Conservation (phyloP, 2,888 invertebrate species). For the Dolichomitus sp. region DNA sequence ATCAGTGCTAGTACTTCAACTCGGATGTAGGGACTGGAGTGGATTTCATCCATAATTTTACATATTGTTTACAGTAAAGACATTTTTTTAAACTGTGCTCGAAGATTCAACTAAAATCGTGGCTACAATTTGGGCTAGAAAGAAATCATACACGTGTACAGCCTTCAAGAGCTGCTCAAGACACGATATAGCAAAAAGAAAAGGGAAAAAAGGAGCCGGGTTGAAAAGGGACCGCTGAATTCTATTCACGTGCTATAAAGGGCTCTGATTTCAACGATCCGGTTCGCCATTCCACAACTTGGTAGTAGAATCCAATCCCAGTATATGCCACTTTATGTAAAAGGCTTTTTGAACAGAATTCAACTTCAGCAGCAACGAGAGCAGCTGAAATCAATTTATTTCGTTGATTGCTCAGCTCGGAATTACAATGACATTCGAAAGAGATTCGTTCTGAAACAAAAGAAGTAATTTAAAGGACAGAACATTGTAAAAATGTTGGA, state of each 20-base stretch:
- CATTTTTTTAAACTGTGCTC: neutral
- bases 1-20: neutral
- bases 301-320: neutral
- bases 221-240: constrained; percentile 49
- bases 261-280: constrained; percentile 53
- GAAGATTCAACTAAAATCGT: neutral
- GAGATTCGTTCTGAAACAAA: constrained; percentile 30
- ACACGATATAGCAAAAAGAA: neutral
- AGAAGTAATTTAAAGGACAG: neutral
- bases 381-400: neutral
- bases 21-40: neutral
- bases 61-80: neutral
- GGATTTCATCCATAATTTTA: neutral
- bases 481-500: constrained; percentile 72
- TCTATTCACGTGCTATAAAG: constrained; percentile 41
- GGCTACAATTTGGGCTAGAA: neutral
- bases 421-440: constrained; percentile 21
- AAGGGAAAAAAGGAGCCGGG: constrained; percentile 32
- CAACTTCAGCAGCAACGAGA: neutral
- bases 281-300: neutral
- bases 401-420: constrained; percentile 3
- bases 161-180: constrained; percentile 13
- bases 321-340: constrained; percentile 12
- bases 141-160: constrained; percentile 1
- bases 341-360: neutral